Percentiles rank a stretch among this genome's conserved stretches.
Conservation (phyloP, 2,113 vertebrate genomes). For the Oncorhynchus masou region DNA sequence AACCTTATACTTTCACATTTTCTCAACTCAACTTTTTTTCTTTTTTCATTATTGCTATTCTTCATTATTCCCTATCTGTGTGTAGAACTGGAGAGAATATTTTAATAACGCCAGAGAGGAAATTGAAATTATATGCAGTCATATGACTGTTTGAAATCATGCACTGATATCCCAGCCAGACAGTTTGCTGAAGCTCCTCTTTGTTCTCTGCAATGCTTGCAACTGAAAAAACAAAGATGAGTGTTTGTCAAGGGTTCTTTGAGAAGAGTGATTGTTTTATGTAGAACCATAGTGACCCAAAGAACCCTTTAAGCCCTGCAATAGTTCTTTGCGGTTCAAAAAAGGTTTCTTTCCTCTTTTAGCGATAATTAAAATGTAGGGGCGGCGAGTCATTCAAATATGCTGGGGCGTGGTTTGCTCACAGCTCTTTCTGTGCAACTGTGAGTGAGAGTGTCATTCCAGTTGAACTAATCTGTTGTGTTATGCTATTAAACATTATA, state of each 20-base stretch:
- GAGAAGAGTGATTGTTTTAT: no score
- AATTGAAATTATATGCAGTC: constrained; percentile 58
- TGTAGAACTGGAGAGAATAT: constrained; percentile 34
- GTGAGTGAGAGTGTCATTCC: no score
- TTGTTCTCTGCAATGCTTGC: constrained; percentile 64
- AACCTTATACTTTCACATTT: constrained; percentile 23
- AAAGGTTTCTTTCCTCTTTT: no score
- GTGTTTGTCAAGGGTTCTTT: constrained; percentile 38
- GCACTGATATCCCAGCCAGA: constrained; percentile 42
- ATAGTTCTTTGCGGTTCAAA: no score
- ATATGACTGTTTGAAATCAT: constrained; percentile 61
- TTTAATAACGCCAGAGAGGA: constrained; percentile 57
- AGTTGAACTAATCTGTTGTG: no score
- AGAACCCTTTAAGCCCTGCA: no score
- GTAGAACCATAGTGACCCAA: no score
- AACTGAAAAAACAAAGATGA: constrained; percentile 69
- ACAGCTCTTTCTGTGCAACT: no score
- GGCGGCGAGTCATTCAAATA: no score
- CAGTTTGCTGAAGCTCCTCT: constrained; percentile 40
- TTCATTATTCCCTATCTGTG: constrained; percentile 31
- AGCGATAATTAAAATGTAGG: no score
- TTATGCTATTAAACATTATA: no score
- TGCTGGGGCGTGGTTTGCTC: no score
- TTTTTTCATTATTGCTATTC: neutral
- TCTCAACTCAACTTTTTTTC: neutral